A percentile compares a stretch with the other conserved stretches of the same genome.
phyloP scores from a whole-genome alignment of 2,797 vertebrate genomes.

The Vultur gryphus region DNA sequence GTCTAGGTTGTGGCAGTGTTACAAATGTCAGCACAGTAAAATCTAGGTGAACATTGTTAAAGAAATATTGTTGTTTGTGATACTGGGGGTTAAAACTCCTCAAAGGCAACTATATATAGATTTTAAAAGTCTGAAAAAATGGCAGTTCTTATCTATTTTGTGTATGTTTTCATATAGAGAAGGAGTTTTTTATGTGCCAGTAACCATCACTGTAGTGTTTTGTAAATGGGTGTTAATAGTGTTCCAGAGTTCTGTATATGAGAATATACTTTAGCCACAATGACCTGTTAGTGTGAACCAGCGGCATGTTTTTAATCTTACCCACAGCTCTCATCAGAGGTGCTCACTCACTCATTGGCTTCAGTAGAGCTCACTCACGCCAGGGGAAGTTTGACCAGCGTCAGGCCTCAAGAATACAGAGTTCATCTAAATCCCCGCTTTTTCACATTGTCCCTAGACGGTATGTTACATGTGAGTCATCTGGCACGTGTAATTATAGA shows the following conservation, averaged over 20 bases:
- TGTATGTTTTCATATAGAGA: constrained; percentile 69
- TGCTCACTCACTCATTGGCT: background rate
- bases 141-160: constrained; percentile 63
- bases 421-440: constrained; percentile 26
- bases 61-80: constrained; percentile 67
- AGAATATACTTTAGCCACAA: constrained; percentile 61
- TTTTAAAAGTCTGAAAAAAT: constrained; percentile 58
- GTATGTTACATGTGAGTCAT: constrained; percentile 14
- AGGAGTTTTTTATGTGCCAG: constrained; percentile 68
- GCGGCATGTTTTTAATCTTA: constrained; percentile 36
- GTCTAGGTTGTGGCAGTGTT: constrained; percentile 67
- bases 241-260: constrained; percentile 65
- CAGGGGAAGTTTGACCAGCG: background rate
- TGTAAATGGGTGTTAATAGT: constrained; percentile 68
- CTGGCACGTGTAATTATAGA: constrained; percentile 19
- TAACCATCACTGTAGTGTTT: constrained; percentile 72
- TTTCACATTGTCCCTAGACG: constrained; percentile 21
- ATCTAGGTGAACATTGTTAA: constrained; percentile 61
- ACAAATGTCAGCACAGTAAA: constrained; percentile 59
- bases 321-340: background rate
- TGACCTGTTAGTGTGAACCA: constrained; percentile 62
- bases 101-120: constrained; percentile 70
- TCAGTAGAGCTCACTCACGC: background rate
- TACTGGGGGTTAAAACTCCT: constrained; percentile 75
- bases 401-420: constrained; percentile 7